These are phyloP conservation scores for Sthenelais limicola DNA, from an alignment of 2,888 invertebrate genomes.

Conservation along the genomic window DNA sequence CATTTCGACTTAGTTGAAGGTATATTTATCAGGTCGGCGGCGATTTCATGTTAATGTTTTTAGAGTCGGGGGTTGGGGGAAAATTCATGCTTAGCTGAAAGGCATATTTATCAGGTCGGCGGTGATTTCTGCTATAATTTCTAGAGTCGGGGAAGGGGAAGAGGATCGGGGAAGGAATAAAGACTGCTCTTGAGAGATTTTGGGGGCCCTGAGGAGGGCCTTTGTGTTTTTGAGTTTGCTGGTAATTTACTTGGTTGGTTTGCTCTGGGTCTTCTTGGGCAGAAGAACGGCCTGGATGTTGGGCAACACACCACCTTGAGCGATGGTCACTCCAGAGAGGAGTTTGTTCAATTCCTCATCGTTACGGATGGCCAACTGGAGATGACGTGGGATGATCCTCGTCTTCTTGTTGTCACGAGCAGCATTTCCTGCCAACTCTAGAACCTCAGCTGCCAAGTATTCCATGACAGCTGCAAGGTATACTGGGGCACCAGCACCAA, in stretches of 20 bases:
- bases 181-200: background rate
- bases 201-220: conserved; percentile 21
- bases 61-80: no score
- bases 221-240: background rate
- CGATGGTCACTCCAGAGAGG: conserved; percentile 84
- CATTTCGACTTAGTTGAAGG: no score
- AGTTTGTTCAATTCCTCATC: conserved; percentile 88
- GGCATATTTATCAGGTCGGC: no score
- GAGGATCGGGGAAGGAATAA: background rate
- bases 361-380: conserved; percentile 85
- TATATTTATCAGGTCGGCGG: no score
- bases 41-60: no score
- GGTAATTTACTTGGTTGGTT: background rate
- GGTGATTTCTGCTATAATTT: no score
- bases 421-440: conserved; percentile 74
- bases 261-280: conserved; percentile 79
- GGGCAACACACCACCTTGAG: conserved; percentile 88
- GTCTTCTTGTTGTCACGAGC: conserved; percentile 78
- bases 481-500: conserved; percentile 72
- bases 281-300: conserved; percentile 83
- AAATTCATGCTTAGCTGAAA: no score
- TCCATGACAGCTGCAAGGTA: conserved; percentile 73
- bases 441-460: conserved; percentile 77
- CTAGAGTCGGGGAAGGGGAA: no score
- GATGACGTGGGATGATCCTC: conserved; percentile 84